Evolutionary conservation across 2,888 invertebrate species (phyloP), one percentile per base, ranked within the genome.

Genomic region (Octonoba sinensis): DNA sequence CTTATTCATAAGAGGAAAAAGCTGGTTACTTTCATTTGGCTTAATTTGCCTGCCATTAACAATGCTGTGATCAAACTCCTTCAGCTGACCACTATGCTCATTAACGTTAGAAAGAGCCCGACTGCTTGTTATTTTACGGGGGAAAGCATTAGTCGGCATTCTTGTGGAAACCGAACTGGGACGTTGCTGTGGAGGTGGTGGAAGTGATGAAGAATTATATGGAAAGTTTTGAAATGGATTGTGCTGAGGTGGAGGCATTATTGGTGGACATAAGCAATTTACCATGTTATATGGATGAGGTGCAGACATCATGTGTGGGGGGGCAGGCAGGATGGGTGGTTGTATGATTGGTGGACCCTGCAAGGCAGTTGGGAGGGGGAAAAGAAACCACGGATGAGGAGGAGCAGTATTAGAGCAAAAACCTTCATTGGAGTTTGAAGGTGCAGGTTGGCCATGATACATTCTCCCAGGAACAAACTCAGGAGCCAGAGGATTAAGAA

Each of bases 401-500:
- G 71, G 71, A n/a, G 46, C 27, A 44, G 69, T 51, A n/a, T 69
- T 64, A 2, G 54, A 20, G 27, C 44, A 82, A 22, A 65, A 56
- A 36, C 57, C 57, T 11, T 82, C 76, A 49, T 22, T 56, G 12
- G 57, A 11, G 4, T 62, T 24, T 16, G 66, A n/a, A 46, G 57
- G 44, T 56, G 8, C n/a, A 12, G 71, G 67, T n/a, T 54, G n/a
- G 4, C 66, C 76, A 60, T 83, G 83, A 27, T 74, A 70, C 24
- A 69, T 60, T 46, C 65, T 49, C 3, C 93, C 89, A 0, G 94
- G 95, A 54, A 94, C 91, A 88, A 95, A 95, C 87, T 94, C 94
- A 0, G 93, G 93, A 0, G 95, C 95, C 67, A 94, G 88, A 0
- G 95, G 95, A 89, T 95, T 95, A n/a, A 95, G 89, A 3, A 92